Evolutionary conservation across 2,888 invertebrate genomes (phyloP).

Genomic region (Carcina quercana): DNA sequence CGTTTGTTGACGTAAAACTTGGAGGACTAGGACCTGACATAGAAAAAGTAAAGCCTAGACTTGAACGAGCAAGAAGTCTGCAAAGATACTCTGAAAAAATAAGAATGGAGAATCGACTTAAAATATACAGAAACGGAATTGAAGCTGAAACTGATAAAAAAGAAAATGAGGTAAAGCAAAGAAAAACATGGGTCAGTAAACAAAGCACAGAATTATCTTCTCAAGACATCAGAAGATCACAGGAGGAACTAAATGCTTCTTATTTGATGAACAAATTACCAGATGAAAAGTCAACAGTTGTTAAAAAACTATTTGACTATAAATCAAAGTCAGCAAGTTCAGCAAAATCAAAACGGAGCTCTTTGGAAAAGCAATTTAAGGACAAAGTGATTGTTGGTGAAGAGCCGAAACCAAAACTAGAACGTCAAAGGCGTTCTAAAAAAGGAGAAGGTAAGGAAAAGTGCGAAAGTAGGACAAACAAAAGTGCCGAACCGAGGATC

Average conservation of each 20-base stretch:
- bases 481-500: constrained; percentile 4
- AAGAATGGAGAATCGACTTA: constrained; percentile 59
- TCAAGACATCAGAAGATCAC: too few relatives aligned
- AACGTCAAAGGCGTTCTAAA: neutral
- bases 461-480: neutral
- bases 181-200: too few relatives aligned
- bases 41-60: constrained; percentile 54
- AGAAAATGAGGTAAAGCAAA: too few relatives aligned
- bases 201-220: too few relatives aligned
- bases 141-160: constrained; percentile 37
- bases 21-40: constrained; percentile 62
- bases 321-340: constrained; percentile 38
- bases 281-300: constrained; percentile 23
- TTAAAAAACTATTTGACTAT: constrained; percentile 23
- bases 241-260: constrained; percentile 25
- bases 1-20: constrained; percentile 43
- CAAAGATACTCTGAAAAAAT: constrained; percentile 67
- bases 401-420: neutral
- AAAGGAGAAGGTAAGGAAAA: neutral
- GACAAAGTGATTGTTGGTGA: neutral
- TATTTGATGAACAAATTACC: constrained; percentile 49
- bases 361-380: constrained; percentile 11
- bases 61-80: constrained; percentile 61
- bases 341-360: constrained; percentile 19
- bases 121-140: constrained; percentile 51